Percentiles rank a stretch among this genome's conserved stretches.
Conservation (phyloP, 2,113 vertebrate genomes). For the Sinosuthora webbiana region DNA sequence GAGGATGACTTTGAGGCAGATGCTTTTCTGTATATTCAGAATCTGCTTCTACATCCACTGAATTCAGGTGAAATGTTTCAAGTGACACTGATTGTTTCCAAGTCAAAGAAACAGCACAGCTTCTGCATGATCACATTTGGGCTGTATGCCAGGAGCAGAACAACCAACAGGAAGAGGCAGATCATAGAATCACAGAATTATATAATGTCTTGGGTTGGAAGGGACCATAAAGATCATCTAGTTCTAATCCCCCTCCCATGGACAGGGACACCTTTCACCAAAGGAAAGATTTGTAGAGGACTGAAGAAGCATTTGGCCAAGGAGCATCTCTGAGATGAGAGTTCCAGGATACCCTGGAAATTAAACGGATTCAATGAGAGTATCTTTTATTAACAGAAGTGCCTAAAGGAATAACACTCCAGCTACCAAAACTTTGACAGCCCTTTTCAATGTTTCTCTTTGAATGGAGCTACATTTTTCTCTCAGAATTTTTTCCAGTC, state of each 20-base stretch:
- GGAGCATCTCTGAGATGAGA: background rate
- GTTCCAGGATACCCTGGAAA: background rate
- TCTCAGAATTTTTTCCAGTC: background rate
- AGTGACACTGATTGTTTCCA: background rate
- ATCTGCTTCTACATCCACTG: background rate
- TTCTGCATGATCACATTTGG: background rate
- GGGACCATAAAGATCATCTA: background rate
- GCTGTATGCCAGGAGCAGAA: background rate
- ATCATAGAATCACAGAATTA: background rate
- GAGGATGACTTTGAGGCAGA: background rate
- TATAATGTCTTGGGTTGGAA: background rate
- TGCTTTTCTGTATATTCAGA: background rate
- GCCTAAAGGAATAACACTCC: background rate
- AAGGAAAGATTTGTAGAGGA: background rate
- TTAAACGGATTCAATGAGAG: background rate
- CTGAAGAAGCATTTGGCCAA: background rate
- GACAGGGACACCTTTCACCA: background rate
- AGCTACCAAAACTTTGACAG: background rate
- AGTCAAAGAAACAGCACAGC: background rate
- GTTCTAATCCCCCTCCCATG: background rate
- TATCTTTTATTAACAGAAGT: slow-evolving; percentile 13
- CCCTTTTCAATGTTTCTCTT: background rate
- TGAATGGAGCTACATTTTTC: background rate
- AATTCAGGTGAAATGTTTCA: background rate
- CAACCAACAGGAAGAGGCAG: background rate